Evolutionary conservation across 1,140 invertebrate species (phyloP), one percentile per base, ranked within the genome.

Genomic region (Acromyrmex charruanus): DNA sequence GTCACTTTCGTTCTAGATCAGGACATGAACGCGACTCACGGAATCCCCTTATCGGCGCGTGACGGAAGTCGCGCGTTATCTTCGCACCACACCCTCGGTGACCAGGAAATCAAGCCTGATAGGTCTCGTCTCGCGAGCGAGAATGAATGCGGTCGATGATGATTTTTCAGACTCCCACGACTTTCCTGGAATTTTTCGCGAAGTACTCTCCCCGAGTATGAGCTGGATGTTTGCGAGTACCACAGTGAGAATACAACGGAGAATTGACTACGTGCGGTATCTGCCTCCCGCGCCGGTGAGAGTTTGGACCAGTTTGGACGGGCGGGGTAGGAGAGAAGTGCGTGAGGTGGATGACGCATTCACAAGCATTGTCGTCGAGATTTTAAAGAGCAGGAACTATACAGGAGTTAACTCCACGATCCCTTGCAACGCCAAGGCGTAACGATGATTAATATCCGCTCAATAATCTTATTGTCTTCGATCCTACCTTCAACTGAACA

Each of bases 261-360:
- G 9, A 10, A 44, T 44, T 1, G 58, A 12, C 21, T 59, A 21
- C 21, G 58, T 59, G 58, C 10, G 25, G 12, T 63, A 44, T 16
- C 35, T 12, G 58, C 31, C 31, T 21, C 66, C 12, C 44, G 68
- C 35, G 68, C 68, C 68, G 68, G 68, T 49, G 39, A 44, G 44
- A 71, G 2, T 25, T 7, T 35, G 12, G 35, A 18, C 39, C n/a
- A 51, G 68, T 71, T 49, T 25, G 12, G 44, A 10, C 63, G 9
- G 2, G n/a, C 35, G 68, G 21, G 21, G 44, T 66, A 71, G 68
- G 21, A 16, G 68, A 71, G n/a, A 10, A 12, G 31, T 18, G 44
- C 39, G 44, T 51, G 21, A 49, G 9, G 12, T 71, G 39, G 21
- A 69, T 69, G 68, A 71, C 68, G 68, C 44, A 51, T 66, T 35